Evolutionary conservation across 2,113 vertebrate genomes (phyloP).

Genomic region (Alectura lathami): DNA sequence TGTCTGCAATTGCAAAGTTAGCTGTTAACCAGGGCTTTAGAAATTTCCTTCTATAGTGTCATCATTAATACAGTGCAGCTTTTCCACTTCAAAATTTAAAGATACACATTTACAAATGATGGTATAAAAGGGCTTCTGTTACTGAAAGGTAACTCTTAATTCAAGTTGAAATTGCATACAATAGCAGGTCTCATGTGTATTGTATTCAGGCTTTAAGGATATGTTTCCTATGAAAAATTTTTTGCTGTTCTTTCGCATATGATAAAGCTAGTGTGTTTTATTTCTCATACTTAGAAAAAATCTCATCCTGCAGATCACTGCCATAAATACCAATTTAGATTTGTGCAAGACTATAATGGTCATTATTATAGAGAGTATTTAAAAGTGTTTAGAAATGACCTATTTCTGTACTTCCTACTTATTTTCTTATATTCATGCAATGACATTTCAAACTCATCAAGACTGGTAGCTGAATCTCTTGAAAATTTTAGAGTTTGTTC

Average conservation of each 20-base stretch:
- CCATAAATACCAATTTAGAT: background rate
- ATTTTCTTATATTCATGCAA: background rate
- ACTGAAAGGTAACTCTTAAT: conserved; percentile 17
- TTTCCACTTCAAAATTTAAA: conserved; percentile 10
- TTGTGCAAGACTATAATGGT: background rate
- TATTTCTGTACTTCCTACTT: background rate
- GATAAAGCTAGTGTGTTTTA: background rate
- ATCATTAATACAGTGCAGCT: background rate
- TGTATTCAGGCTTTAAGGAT: conserved; percentile 37
- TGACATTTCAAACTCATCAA: background rate
- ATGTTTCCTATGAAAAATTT: conserved; percentile 16
- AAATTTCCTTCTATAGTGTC: background rate
- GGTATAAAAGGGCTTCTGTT: background rate
- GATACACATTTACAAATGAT: background rate
- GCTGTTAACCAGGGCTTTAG: background rate
- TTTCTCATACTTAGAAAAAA: conserved; percentile 37
- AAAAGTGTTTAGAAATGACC: background rate
- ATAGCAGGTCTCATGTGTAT: background rate
- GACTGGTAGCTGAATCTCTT: background rate
- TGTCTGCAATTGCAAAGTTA: background rate
- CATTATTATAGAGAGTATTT: background rate
- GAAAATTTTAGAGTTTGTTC: background rate
- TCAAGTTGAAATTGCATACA: conserved; percentile 3
- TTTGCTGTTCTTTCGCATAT: background rate
- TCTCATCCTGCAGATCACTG: conserved; percentile 21